Evolutionary conservation across 1,140 invertebrate species (phyloP), one percentile per base, ranked within the genome.

Genomic region (Cepaea nemoralis): DNA sequence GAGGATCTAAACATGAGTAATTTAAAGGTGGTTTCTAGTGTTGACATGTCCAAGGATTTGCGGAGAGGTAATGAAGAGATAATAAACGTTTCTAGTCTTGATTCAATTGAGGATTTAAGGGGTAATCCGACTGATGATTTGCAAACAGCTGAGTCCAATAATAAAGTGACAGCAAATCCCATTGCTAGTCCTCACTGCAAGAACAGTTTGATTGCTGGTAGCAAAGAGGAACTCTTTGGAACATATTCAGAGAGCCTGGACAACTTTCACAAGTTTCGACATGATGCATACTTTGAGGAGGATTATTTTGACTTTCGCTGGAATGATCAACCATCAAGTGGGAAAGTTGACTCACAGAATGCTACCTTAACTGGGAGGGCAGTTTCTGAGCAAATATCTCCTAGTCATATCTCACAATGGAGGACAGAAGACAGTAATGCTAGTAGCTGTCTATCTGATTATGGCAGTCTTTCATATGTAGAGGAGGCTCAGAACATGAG

Each of bases 281-380:
- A 45, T n/a, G 39, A 16, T 22, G 27, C 48, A 19, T 12, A 31
- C 31, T 78, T 78, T 78, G 77, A 78, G 40, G 77, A 78, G 37
- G 6, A 67, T 40, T 22, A 78, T 50, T 78, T 42, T 69, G 77
- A 78, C 3, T 27, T 22, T 12, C 24, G 77, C 40, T 6, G 40
- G 24, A 63, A 67, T 22, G 77, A 78, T 31, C 16, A 66, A 35
- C 39, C 39, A 0, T 78, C 77, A 33, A 45, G 37, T 69, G 77
- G 3, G 59, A 63, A 31, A 31, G 27, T 63, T 16, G 27, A 31
- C 16, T 63, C 27, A 31, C 50, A 55, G 12, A 12, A 24, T 22
- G n/a, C n/a, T 14, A 6, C 50, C 50, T 55, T 22, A 24, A 22
- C 50, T 55, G 50, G 12, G 6, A n/a, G 22, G n/a, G n/a, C 12